phyloP scores from a whole-genome alignment of 2,888 invertebrate genomes.

The Pocota personata region DNA sequence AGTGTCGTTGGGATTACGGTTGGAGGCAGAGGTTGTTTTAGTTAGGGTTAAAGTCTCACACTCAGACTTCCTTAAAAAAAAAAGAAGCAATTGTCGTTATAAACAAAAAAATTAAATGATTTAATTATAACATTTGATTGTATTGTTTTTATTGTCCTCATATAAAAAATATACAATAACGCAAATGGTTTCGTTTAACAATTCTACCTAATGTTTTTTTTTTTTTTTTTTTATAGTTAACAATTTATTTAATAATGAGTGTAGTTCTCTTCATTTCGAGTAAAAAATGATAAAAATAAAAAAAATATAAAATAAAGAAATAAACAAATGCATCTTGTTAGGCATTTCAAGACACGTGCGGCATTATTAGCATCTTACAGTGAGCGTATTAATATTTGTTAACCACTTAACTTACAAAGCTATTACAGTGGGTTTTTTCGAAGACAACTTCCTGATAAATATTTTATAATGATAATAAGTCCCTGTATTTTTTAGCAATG shows the following conservation, averaged over 20 bases:
- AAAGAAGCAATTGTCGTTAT: neutral
- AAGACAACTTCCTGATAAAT: neutral
- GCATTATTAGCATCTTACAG: slow-evolving; percentile 60
- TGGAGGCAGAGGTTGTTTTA: too few species aligned
- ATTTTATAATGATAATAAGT: neutral
- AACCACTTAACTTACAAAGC: slow-evolving; percentile 29
- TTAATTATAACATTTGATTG: slow-evolving; percentile 21
- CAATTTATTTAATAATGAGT: slow-evolving; percentile 21
- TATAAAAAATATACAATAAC: slow-evolving; percentile 61
- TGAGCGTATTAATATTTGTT: slow-evolving; percentile 25
- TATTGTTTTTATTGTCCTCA: slow-evolving; percentile 58
- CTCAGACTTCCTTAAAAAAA: too few species aligned
- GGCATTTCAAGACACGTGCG: slow-evolving; percentile 68
- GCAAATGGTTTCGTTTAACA: slow-evolving; percentile 48
- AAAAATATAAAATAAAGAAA: slow-evolving; percentile 14
- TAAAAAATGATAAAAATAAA: slow-evolving; percentile 20
- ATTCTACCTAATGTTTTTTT: slow-evolving; percentile 1
- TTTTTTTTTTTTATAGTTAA: slow-evolving; percentile 1
- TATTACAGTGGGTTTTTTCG: slow-evolving; percentile 7
- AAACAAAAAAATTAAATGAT: neutral
- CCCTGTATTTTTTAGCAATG: slow-evolving; percentile 57
- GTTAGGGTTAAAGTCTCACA: too few species aligned
- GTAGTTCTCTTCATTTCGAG: slow-evolving; percentile 17
- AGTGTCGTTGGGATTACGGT: too few species aligned
- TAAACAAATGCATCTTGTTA: slow-evolving; percentile 56